Conservation (phyloP, 1,140 invertebrate genomes). For the Megalopta genalis region DNA sequence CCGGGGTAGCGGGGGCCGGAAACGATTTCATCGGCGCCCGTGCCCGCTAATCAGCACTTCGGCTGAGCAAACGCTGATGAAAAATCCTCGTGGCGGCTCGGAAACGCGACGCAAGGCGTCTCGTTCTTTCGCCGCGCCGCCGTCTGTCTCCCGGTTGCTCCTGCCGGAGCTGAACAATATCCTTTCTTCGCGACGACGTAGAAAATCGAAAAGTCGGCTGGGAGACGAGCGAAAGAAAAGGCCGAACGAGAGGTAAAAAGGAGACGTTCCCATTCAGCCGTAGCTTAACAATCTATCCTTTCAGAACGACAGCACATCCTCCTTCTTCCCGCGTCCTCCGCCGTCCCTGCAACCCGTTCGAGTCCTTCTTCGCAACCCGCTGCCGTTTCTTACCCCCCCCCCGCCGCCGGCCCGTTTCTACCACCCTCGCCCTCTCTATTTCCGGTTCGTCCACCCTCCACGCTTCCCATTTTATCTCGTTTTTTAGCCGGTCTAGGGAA, state of each 20-base stretch:
- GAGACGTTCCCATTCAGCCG: slow-evolving; percentile 68
- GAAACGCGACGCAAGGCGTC: not conserved
- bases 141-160: slow-evolving; percentile 8
- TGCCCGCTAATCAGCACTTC: slow-evolving; percentile 73
- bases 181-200: slow-evolving; percentile 71
- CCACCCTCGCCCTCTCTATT: slow-evolving; percentile 15
- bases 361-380: slow-evolving; percentile 32
- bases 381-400: slow-evolving; percentile 25
- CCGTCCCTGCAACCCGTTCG: not conserved
- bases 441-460: slow-evolving; percentile 26
- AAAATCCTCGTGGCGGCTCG: slow-evolving; percentile 65
- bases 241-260: slow-evolving; percentile 65
- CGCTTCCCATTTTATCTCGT: slow-evolving; percentile 20
- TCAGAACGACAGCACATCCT: slow-evolving; percentile 66
- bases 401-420: not conserved
- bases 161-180: slow-evolving; percentile 67
- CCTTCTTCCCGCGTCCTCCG: not conserved
- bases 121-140: not conserved
- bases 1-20: slow-evolving; percentile 6
- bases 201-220: slow-evolving; percentile 70
- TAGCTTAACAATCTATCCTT: slow-evolving; percentile 74
- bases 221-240: slow-evolving; percentile 66
- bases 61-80: slow-evolving; percentile 69
- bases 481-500: slow-evolving; percentile 9
- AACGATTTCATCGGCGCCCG: slow-evolving; percentile 61